Percentiles rank a stretch among this genome's conserved stretches.
These are phyloP conservation scores for Ischnus inquisitorius DNA, from an alignment of 2,888 invertebrate species.

Conservation along the genomic window DNA sequence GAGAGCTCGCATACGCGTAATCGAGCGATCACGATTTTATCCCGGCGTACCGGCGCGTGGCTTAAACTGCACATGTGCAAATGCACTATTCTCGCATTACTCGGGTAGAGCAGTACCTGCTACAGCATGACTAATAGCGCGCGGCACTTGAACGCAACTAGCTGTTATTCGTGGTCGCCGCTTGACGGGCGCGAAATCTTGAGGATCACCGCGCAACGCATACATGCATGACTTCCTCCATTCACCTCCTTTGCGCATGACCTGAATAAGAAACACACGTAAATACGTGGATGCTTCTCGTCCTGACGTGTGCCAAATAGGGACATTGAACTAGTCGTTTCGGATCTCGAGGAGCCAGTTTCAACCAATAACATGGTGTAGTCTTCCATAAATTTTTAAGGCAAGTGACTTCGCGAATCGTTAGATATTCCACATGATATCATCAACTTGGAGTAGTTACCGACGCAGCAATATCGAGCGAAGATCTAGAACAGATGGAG, in stretches of 20 bases:
- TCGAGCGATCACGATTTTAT: slow-evolving; percentile 14
- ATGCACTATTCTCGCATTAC: slow-evolving; percentile 1
- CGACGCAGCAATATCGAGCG: background rate
- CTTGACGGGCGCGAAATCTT: background rate
- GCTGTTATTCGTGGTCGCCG: slow-evolving; percentile 17
- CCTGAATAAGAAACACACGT: background rate
- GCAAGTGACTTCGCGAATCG: too few species aligned
- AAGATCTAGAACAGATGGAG: slow-evolving; percentile 7
- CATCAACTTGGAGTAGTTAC: background rate
- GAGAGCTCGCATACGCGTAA: slow-evolving; percentile 28
- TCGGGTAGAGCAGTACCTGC: background rate
- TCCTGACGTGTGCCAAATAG: too few species aligned
- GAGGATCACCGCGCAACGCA: background rate
- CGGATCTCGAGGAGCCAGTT: too few species aligned
- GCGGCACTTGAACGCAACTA: slow-evolving; percentile 4
- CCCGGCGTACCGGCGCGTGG: slow-evolving; percentile 22
- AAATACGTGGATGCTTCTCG: too few species aligned
- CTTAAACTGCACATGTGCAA: slow-evolving; percentile 18
- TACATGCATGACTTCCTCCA: background rate
- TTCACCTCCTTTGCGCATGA: background rate
- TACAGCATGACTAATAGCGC: slow-evolving; percentile 18
- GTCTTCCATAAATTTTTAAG: background rate
- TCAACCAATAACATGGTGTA: slow-evolving; percentile 10
- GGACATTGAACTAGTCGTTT: too few species aligned
- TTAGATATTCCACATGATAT: background rate